Evolutionary conservation across 1,140 invertebrate genomes (phyloP).

Genomic region (Drosophila pectinifera): DNA sequence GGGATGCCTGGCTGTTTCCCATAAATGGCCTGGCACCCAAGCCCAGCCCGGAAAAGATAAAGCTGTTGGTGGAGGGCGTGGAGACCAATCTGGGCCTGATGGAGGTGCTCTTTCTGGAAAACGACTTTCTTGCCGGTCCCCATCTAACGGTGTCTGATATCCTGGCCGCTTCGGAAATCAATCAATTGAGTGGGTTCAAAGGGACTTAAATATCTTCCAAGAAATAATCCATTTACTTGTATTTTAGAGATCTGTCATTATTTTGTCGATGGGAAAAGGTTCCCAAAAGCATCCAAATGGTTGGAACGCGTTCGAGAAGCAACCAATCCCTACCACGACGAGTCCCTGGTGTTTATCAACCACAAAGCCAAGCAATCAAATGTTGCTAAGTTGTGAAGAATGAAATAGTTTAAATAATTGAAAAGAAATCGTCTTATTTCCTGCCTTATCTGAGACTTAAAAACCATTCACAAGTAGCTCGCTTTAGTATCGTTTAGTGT

Average conservation of each 20-base stretch:
- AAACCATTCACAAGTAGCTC: not conserved
- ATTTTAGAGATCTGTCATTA: slow-evolving; percentile 87
- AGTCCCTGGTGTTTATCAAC: slow-evolving; percentile 84
- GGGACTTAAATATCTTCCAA: not conserved
- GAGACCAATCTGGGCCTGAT: slow-evolving; percentile 86
- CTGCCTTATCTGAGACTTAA: too few species aligned
- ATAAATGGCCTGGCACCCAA: slow-evolving; percentile 80
- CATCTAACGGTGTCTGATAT: slow-evolving; percentile 91
- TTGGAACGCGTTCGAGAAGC: slow-evolving; percentile 87
- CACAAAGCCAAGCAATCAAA: slow-evolving; percentile 40
- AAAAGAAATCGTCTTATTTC: accelerated
- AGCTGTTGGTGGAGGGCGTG: slow-evolving; percentile 85
- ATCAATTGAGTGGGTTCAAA: slow-evolving; percentile 89
- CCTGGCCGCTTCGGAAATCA: slow-evolving; percentile 91
- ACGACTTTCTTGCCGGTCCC: slow-evolving; percentile 89
- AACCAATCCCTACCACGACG: slow-evolving; percentile 88
- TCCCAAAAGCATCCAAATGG: slow-evolving; percentile 88
- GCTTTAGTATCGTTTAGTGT: slow-evolving; percentile 42
- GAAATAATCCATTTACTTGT: too few species aligned
- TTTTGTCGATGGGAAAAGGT: slow-evolving; percentile 86
- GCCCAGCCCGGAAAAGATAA: slow-evolving; percentile 85
- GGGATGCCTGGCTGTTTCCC: slow-evolving; percentile 86
- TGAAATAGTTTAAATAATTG: not conserved
- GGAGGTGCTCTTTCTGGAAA: slow-evolving; percentile 88
- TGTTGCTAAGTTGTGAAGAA: slow-evolving; percentile 40